Evolutionary conservation across 2,113 vertebrate genomes (phyloP).

Genomic region (Tychaedon coryphoeus): DNA sequence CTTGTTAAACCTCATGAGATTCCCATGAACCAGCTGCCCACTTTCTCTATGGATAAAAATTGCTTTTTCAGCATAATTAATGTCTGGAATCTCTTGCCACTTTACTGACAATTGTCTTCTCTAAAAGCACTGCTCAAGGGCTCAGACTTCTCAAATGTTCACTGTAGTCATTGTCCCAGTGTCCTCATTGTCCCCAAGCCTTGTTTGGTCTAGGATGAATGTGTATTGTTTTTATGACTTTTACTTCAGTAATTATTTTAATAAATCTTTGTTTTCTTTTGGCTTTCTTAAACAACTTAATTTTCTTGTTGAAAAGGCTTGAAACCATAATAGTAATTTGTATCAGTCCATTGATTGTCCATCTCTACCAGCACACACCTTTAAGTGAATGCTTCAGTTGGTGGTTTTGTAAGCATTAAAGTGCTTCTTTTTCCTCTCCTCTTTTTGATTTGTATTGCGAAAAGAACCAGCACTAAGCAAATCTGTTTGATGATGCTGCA

Average conservation of each 20-base stretch:
- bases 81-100: neutral
- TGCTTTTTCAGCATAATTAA: neutral
- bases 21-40: rapidly evolving
- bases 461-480: neutral
- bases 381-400: neutral
- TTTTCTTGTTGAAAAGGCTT: neutral
- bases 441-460: neutral
- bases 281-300: neutral
- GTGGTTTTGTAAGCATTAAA: neutral
- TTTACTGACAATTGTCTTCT: neutral
- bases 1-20: neutral
- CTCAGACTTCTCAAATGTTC: neutral
- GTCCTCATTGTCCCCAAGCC: neutral
- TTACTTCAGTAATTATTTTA: neutral
- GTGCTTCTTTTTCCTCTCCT: neutral
- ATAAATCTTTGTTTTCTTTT: neutral
- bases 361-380: neutral
- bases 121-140: neutral
- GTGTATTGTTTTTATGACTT: neutral
- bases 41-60: neutral
- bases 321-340: neutral
- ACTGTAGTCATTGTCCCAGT: neutral
- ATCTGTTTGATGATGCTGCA: neutral
- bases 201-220: neutral
- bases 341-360: neutral